Evolutionary conservation across 2,797 vertebrate species (phyloP), one percentile per base, ranked within the genome.

Genomic region (Rhabdomys pumilio): DNA sequence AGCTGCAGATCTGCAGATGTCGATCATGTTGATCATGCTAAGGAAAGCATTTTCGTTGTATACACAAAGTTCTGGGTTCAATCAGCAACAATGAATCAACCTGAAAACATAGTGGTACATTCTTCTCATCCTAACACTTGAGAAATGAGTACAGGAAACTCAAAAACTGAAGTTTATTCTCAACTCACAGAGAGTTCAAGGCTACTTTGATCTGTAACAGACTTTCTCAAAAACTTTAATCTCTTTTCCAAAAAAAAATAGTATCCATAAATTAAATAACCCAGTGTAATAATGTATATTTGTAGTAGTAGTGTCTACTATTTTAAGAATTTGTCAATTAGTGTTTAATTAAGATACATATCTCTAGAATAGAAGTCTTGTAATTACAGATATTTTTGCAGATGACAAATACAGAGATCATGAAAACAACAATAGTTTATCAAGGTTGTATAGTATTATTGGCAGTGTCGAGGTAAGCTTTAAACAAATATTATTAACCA

Each of bases 371-470:
- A 79, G n/a, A 63, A 19, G 4, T 26, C 8, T 61, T 61, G 29
- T 17, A 14, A 61, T 63, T 77, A 47, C 1, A 9, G 29, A 2
- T 10, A 24, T n/a, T 79, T 59, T 59, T 82, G 9, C 8, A 89
- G 47, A 61, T 86, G 20, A 93, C 19, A 73, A 90, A 80, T 59
- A 65, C 29, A 17, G 73, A 80, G 19, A 24, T 77, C 19, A 38
- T 82, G 19, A 96, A 92, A 86, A 31, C 90, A 55, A 47, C 29
- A 83, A 4, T 61, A 93, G n/a, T 38, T 92, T 76, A 14, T 10
- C 55, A 31, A 87, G 41, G 20, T 79, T 1, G 29, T 59, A 59
- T 15, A 41, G 8, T 22, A 81, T 47, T 67, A 92, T 53, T 47
- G 31, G 22, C 29, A 75, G 57, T 67, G 5, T 38, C 0, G 14